Evolutionary conservation across 2,113 vertebrate genomes (phyloP), one percentile per base, ranked within the genome.

Genomic region (Ictidomys tridecemlineatus): DNA sequence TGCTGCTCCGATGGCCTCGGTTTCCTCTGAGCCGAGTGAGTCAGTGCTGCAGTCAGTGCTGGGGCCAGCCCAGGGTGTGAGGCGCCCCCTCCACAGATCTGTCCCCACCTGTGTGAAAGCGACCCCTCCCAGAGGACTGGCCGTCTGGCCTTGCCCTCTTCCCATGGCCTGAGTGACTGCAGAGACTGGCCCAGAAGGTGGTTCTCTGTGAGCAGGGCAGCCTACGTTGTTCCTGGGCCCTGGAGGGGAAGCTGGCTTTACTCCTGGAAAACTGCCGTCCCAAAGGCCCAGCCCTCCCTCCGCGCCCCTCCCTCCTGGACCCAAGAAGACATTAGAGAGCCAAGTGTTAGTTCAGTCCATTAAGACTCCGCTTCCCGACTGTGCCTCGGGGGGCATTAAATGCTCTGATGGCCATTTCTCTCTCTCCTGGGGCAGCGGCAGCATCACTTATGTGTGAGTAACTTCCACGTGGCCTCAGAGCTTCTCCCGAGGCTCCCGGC

Each of bases 341-440:
- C 13, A 61, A 95, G 89, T 94, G 89, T 96, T 97, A 96, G 93
- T 90, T 96, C 91, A 96, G 56, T 91, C 94, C 94, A 96, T 97
- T 96, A 96, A 93, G 95, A 88, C 73, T 92, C 79, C 69, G 67
- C 96, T 92, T 91, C 70, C 86, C 84, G 92, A 91, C 58, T 45
- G 13, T 56, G 85, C 93, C 96, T 83, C 95, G 51, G 69, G 86
- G 97, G 91, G 79, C 61, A 74, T 87, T 95, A 86, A 93, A 77
- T 85, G 90, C 83, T 85, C 4, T 74, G 61, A 93, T 85, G 85
- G 90, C 82, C 95, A 85, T 93, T 95, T 92, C 95, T 94, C n/a
- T 95, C 93, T 94, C n/a, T 95, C 93, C 94, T 92, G 96, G 96
- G 95, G 87, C 65, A 74, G 86, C 22, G 2, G 26, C 39, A 30